Percentiles rank a stretch among this genome's conserved stretches.
phyloP scores from a whole-genome alignment of 2,797 vertebrate species.

The Silurus aristotelis region DNA sequence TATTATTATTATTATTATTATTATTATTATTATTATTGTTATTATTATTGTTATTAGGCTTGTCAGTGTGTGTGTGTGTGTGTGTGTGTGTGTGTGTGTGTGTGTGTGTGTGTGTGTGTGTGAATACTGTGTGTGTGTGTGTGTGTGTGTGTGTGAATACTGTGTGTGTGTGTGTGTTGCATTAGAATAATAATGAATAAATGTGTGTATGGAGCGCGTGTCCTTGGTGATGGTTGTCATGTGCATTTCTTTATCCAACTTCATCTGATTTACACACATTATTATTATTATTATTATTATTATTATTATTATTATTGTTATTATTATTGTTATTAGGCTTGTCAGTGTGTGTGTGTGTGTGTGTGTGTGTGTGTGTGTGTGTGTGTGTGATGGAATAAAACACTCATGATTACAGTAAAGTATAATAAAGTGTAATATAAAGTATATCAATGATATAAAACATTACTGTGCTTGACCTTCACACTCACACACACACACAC shows the following conservation, averaged over 20 bases:
- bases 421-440: background rate
- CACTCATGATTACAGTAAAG: background rate
- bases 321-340: too few relatives aligned
- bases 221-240: too few relatives aligned
- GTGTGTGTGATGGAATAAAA: background rate
- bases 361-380: background rate
- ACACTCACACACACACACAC: background rate
- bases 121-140: conserved; percentile 39
- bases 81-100: conserved; percentile 24
- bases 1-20: too few relatives aligned
- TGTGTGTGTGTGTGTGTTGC: background rate
- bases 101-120: conserved; percentile 18
- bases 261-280: too few relatives aligned
- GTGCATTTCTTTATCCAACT: too few relatives aligned
- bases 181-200: too few relatives aligned
- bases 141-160: background rate
- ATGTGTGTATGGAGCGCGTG: too few relatives aligned
- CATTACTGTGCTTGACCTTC: conserved; percentile 2
- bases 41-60: too few relatives aligned
- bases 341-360: background rate
- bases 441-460: background rate
- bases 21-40: too few relatives aligned
- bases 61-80: background rate
- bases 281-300: too few relatives aligned
- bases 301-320: too few relatives aligned